Percentiles rank a stretch among this genome's conserved stretches.
Evolutionary conservation across 2,113 vertebrate species (phyloP).

Genomic region (Callospermophilus lateralis): DNA sequence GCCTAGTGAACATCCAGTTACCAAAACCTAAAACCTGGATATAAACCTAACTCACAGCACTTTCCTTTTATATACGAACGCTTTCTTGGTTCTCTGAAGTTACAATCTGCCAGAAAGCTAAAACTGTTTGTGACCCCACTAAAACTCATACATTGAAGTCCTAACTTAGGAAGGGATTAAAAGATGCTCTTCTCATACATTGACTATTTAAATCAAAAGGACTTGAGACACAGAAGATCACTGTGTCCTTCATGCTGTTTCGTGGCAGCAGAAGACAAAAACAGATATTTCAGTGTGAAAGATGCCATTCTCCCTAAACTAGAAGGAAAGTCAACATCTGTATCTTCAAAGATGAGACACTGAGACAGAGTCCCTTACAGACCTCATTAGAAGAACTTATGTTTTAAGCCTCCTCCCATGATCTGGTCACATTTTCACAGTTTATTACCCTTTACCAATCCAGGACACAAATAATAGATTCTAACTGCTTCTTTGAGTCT

Average conservation of each 20-base stretch:
- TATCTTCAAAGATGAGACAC: neutral
- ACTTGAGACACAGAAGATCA: neutral
- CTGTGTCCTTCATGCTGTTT: neutral
- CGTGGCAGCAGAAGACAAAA: neutral
- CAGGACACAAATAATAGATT: neutral
- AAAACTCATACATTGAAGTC: neutral
- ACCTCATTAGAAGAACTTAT: neutral
- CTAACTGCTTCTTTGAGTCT: neutral
- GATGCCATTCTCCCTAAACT: neutral
- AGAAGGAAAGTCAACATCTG: neutral
- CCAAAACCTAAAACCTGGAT: neutral
- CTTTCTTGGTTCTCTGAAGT: neutral
- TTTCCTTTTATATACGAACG: fast-evolving
- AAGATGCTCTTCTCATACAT: neutral
- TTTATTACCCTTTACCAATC: neutral
- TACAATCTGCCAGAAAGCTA: neutral
- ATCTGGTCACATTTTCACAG: neutral
- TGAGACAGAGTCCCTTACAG: neutral
- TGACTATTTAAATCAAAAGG: neutral
- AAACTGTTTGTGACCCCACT: neutral
- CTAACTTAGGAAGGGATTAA: too few relatives aligned
- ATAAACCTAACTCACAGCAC: neutral
- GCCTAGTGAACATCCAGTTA: neutral
- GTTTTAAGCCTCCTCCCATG: neutral
- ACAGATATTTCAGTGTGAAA: neutral